Evolutionary conservation across 2,888 invertebrate genomes (phyloP), one percentile per base, ranked within the genome.

Genomic region (Adineta ricciae): DNA sequence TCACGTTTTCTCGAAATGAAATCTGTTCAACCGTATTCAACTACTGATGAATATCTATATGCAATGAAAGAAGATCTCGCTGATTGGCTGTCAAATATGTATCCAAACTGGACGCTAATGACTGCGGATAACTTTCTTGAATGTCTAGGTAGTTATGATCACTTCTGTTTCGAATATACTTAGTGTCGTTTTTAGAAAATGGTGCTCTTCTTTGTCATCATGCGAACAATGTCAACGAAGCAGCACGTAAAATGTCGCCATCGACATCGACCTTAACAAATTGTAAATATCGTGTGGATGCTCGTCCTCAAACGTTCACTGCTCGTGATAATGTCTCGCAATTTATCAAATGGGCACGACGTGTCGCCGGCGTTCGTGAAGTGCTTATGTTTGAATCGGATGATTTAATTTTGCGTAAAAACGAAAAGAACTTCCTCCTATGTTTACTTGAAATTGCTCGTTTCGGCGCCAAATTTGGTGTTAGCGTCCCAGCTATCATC

Each of bases 41-140:
- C 85, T 1, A 83, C 72, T 56, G 85, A 85, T 50, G 85, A 97
- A 91, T 97, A 97, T 91, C 92, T 97, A 87, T 94, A 95, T 89
- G 97, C 97, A 83, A 97, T 96, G 96, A 96, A 96, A 90, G 97
- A 97, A 92, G 97, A 97, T 92, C 92, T 97, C 89, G 96, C 97
- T 9, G 97, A 97, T 91, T 97, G 97, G 97, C 93, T 97, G 87
- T 95, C 95, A 87, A 94, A 93, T 86, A 93, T 97, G 87, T 97
- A 97, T 91, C 94, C 83, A n/a, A 50, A 52, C 11, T 83, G 50
- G 49, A 4, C 24, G 19, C 14, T n/a, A 78, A 78, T 85, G 14
- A 82, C 84, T n/a, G 85, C 64, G 7, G 16, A 38, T 49, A 85
- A 84, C 84, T 85, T 85, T 54, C 41, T 78, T 38, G 78, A 78